Conservation (phyloP, 1,140 invertebrate genomes). For the Drosophila ambigua region DNA sequence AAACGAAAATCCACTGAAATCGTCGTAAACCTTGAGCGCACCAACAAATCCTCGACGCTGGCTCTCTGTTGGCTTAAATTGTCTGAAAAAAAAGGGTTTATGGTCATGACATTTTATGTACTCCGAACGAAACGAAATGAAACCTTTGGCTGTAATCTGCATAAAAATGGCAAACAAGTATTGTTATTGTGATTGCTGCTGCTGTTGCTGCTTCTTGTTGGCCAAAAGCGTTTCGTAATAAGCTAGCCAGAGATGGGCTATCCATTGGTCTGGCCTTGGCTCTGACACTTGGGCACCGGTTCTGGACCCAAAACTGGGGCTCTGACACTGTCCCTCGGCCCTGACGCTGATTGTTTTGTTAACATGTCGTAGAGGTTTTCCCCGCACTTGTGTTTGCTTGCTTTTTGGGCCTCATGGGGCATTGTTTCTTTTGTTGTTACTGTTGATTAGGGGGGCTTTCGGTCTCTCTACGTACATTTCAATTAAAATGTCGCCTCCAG, state of each 20-base stretch:
- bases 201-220: constrained; percentile 8
- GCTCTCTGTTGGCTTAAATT: constrained; percentile 70
- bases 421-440: constrained; percentile 53
- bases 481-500: constrained; percentile 73
- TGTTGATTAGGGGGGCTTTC: constrained; percentile 57
- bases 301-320: constrained; percentile 1
- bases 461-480: constrained; percentile 50
- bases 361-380: constrained; percentile 70
- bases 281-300: constrained; percentile 11
- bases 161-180: constrained; percentile 72
- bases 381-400: constrained; percentile 55
- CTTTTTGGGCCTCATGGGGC: constrained; percentile 47
- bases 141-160: constrained; percentile 72
- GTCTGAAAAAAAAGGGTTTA: constrained; percentile 78
- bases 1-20: constrained; percentile 75
- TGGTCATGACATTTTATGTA: constrained; percentile 77
- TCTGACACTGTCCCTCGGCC: not conserved
- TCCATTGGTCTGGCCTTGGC: not conserved
- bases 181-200: constrained; percentile 73
- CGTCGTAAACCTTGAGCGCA: constrained; percentile 71
- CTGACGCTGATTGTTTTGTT: constrained; percentile 68
- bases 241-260: constrained; percentile 27
- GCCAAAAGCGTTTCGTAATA: constrained; percentile 71
- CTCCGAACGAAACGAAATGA: constrained; percentile 42
- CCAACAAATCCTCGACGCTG: constrained; percentile 65